Percentiles rank a stretch among this genome's conserved stretches.
Conservation (phyloP, 2,888 invertebrate species). For the Lasioglossum marginatum region DNA sequence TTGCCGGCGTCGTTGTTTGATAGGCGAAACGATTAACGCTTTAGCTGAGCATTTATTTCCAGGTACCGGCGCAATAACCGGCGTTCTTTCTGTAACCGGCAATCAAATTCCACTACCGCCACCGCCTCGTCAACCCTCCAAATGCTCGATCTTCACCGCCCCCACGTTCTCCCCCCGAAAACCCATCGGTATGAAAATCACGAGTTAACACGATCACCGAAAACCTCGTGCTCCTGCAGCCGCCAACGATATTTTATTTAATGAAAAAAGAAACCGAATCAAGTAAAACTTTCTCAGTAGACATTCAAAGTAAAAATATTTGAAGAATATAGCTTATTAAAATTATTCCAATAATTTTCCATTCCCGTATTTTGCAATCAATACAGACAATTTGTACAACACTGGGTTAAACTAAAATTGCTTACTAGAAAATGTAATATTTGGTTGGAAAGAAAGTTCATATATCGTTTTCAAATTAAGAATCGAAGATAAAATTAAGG, state of each 20-base stretch:
- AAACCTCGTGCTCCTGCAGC: neutral
- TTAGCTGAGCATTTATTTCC: conserved; percentile 61
- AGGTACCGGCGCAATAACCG: conserved; percentile 57
- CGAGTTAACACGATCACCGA: neutral
- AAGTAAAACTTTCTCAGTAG: no score
- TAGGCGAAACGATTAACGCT: conserved; percentile 58
- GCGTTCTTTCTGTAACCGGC: conserved; percentile 58
- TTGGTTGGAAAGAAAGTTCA: no score
- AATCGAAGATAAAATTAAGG: no score
- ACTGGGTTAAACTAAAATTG: no score
- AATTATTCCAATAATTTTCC: no score
- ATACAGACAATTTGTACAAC: no score
- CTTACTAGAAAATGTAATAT: no score
- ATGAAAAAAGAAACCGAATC: neutral
- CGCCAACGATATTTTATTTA: neutral
- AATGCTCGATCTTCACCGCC: conserved; percentile 1
- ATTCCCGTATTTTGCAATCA: no score
- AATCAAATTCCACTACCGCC: conserved; percentile 54
- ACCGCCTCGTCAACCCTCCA: neutral
- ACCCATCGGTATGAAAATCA: conserved; percentile 9
- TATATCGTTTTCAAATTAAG: no score
- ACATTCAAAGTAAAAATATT: no score
- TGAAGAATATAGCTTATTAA: no score
- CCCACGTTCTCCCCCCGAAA: neutral
- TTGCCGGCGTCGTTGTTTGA: conserved; percentile 38